Base-by-base conservation (phyloP, 1,140 invertebrate species). In the Triops cancriformis region DNA sequence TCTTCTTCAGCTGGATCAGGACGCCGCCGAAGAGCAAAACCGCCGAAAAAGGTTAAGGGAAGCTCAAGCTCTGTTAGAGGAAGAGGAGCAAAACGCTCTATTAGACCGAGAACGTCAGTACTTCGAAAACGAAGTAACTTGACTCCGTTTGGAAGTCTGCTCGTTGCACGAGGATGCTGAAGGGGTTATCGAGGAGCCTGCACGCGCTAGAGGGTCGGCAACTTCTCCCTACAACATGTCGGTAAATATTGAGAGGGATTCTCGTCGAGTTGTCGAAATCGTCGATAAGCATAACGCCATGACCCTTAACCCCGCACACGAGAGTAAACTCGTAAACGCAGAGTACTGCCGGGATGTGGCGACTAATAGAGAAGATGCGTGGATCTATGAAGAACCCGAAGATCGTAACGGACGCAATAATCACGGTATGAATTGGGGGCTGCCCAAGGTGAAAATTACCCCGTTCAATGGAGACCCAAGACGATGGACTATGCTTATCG, bases 381-480 rank as follows among this genome's bases (percentile, higher is more conserved):
- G n/a, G n/a, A n/a, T n/a, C n/a, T n/a, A n/a, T n/a, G n/a, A n/a
- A n/a, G n/a, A n/a, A n/a, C n/a, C n/a, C n/a, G n/a, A n/a, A n/a
- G n/a, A n/a, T n/a, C n/a, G n/a, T n/a, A n/a, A n/a, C n/a, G n/a
- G n/a, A n/a, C 28, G 23, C n/a, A 75, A 27, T 28, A 26, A 10
- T 28, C 74, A n/a, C 28, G 74, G 74, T 45, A 26, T 9, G 1
- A 75, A n/a, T 23, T 42, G n/a, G 7, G 74, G 23, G 11, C 74
- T 75, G 10, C 74, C 74, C 6, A 75, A 75, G 31, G 18, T 75
- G 6, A 42, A 23, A n/a, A 31, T 75, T 37, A 75, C n/a, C 28
- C 74, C 74, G n/a, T 75, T 75, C 28, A 42, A 75, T 31, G 74
- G 74, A n/a, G 74, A 75, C 2, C 74, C 28, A 31, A 75, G 74